Base-by-base conservation (phyloP, 2,113 vertebrate species). In the Dendrocopos noguchii region DNA sequence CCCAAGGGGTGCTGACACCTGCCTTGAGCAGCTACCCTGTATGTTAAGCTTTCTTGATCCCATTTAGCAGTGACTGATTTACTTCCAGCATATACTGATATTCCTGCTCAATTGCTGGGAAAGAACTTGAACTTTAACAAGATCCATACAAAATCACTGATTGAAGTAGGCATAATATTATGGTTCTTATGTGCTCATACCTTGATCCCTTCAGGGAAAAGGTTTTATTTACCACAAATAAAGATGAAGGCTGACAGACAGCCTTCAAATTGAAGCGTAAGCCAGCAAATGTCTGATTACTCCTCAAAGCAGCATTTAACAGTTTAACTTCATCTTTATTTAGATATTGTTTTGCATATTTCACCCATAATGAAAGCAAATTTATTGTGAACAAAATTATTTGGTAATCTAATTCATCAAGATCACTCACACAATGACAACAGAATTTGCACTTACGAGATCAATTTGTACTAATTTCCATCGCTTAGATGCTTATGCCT, bases 171-270 rank as follows among this genome's bases (percentile, higher is more conserved):
- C 84, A 90, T 95, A 95, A 89, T 93, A 88, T 78, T 87, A 92
- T 34, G 57, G 64, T 42, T 95, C 64, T 95, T 94, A 61, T 3
- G 34, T 1, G 13, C 65, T 89, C 63, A 34, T 42, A 94, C 81
- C 80, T 87, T 93, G 82, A 93, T 91, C 79, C 66, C 59, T 93
- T 95, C 34, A 80, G 92, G 91, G 67, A 93, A 93, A 71, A 66
- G 64, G 44, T 75, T 96, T 96, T 94, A 95, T 95, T 93, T 95
- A 93, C 57, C 28, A 63, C 1, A 4, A 93, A 95, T 89, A 92
- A 91, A 80, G 89, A 95, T 61, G 72, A 94, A 93, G 75, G 74
- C 72, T 88, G 72, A 95, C 84, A 86, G 77, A 79, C 85, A 96
- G 92, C 74, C 47, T 96, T 95, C 87, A 95, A 95, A 91, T 79